phyloP scores from a whole-genome alignment of 1,140 invertebrate genomes.

The Palaemon carinicauda region DNA sequence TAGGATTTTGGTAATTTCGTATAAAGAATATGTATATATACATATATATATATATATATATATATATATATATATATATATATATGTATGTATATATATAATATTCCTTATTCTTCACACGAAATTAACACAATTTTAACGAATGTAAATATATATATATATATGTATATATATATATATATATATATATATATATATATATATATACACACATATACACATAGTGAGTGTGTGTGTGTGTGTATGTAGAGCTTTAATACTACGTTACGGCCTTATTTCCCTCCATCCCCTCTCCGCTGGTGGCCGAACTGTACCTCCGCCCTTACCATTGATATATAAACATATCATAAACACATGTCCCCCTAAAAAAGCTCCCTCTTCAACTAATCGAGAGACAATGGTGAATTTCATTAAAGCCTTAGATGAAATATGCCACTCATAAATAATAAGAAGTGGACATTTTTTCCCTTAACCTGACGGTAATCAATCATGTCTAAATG shows the following conservation, averaged over 20 bases:
- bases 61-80: neutral
- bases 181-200: neutral
- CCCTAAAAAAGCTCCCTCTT: slow-evolving; percentile 3
- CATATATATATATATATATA: no score
- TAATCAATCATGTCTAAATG: slow-evolving; percentile 54
- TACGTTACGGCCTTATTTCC: neutral
- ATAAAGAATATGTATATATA: no score
- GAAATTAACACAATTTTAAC: no score
- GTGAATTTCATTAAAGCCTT: slow-evolving; percentile 50
- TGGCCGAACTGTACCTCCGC: neutral
- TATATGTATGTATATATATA: slow-evolving; percentile 11
- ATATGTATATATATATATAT: neutral
- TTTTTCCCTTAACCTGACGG: slow-evolving; percentile 46
- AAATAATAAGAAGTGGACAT: slow-evolving; percentile 53
- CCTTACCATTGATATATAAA: neutral
- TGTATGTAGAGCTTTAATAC: no score
- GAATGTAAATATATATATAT: no score
- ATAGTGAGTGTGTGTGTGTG: no score
- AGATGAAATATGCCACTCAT: slow-evolving; percentile 56
- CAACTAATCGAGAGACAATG: slow-evolving; percentile 47
- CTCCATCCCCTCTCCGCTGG: neutral
- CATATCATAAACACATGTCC: neutral
- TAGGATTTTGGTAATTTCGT: no score
- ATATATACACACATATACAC: no score
- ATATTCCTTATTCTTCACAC: no score